phyloP scores from a whole-genome alignment of 1,140 invertebrate genomes.

The Dryas iulia region DNA sequence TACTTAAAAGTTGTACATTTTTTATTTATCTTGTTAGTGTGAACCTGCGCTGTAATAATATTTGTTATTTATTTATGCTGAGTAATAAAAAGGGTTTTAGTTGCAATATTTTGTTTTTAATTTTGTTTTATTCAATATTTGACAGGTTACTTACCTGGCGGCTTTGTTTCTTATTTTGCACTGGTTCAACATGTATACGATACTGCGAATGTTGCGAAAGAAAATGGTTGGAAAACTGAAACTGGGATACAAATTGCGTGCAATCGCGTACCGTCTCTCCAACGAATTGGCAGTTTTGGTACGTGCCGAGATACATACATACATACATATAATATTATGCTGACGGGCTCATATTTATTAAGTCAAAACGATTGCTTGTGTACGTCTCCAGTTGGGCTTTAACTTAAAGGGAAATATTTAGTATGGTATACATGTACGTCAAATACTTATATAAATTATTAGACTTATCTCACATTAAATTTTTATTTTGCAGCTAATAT shows the following conservation, averaged over 20 bases:
- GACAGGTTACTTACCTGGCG: conserved; percentile 85
- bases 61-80: conserved; percentile 32
- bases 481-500: neutral
- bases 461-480: neutral
- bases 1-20: conserved; percentile 11
- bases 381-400: neutral
- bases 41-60: conserved; percentile 11
- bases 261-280: conserved; percentile 73
- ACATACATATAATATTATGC: neutral
- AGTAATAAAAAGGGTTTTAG: conserved; percentile 35
- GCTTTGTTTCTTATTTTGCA: conserved; percentile 93
- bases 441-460: neutral
- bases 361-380: neutral
- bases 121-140: conserved; percentile 57
- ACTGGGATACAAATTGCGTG: conserved; percentile 73
- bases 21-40: conserved; percentile 8
- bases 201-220: conserved; percentile 90
- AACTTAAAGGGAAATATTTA: no score
- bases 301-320: conserved; percentile 38
- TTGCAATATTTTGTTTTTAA: conserved; percentile 43
- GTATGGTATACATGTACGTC: neutral
- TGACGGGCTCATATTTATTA: neutral
- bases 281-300: conserved; percentile 71
- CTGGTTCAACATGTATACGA: conserved; percentile 92
- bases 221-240: conserved; percentile 88